Percentiles rank a stretch among this genome's conserved stretches.
These are phyloP conservation scores for Eriosoma lanigerum DNA, from an alignment of 1,140 invertebrate species.

Conservation along the genomic window DNA sequence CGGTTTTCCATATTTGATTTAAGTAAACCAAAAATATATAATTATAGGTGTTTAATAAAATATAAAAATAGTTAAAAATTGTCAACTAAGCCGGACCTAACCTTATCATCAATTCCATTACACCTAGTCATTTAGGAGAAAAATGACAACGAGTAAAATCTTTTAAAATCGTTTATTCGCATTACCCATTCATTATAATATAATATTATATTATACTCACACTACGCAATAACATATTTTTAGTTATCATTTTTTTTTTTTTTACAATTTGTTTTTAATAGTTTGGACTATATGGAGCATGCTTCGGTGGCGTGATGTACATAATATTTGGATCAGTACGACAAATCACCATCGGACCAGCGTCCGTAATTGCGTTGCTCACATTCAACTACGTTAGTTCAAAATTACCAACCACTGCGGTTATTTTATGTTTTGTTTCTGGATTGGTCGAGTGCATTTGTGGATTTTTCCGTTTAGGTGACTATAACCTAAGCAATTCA, in stretches of 20 bases:
- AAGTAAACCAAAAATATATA: too few relatives aligned
- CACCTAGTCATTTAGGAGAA: too few relatives aligned
- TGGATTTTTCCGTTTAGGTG: slow-evolving; percentile 72
- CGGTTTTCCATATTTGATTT: too few relatives aligned
- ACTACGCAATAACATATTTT: background rate
- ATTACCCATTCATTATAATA: background rate
- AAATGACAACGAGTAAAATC: too few relatives aligned
- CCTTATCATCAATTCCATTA: too few relatives aligned
- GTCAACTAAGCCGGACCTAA: too few relatives aligned
- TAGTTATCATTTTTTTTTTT: background rate
- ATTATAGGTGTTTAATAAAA: too few relatives aligned
- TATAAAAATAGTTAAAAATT: too few relatives aligned
- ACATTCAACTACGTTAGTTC: slow-evolving; percentile 60
- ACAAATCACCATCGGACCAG: slow-evolving; percentile 81
- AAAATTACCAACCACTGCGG: slow-evolving; percentile 65
- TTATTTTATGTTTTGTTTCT: slow-evolving; percentile 72
- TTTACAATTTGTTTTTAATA: slow-evolving; percentile 59
- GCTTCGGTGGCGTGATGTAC: slow-evolving; percentile 81
- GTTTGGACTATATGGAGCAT: slow-evolving; percentile 84
- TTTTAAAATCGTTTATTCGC: background rate
- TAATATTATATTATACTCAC: background rate
- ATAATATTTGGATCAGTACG: slow-evolving; percentile 78
- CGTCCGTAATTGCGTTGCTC: slow-evolving; percentile 73
- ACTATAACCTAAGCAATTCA: too few relatives aligned
- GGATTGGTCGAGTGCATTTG: slow-evolving; percentile 70